phyloP scores from a whole-genome alignment of 2,888 invertebrate genomes.

The Ceramica pisi region DNA sequence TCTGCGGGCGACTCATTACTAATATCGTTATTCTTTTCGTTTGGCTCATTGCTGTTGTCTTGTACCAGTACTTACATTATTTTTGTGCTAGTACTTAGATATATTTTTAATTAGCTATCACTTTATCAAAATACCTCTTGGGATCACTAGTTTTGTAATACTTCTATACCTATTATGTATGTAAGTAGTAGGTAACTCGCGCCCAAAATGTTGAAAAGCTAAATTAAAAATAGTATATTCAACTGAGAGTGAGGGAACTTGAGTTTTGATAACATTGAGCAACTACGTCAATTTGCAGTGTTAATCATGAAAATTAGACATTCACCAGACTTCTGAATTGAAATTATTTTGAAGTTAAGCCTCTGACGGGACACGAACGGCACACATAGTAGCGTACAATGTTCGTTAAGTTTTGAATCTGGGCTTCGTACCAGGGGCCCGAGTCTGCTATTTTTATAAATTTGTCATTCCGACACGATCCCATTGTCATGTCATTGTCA shows the following conservation, averaged over 20 bases:
- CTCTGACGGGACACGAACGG: neutral
- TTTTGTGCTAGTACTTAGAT: constrained; percentile 3
- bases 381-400: neutral
- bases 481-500: too few relatives aligned
- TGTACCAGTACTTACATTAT: neutral
- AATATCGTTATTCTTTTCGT: too few relatives aligned
- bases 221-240: constrained; percentile 6
- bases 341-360: neutral
- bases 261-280: constrained; percentile 5
- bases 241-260: neutral
- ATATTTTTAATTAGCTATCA: neutral
- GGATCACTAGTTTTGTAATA: constrained; percentile 47
- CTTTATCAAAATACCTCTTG: constrained; percentile 22
- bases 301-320: neutral
- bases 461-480: too few relatives aligned
- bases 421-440: too few relatives aligned
- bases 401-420: neutral
- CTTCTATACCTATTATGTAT: constrained; percentile 8
- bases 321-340: neutral
- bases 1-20: neutral
- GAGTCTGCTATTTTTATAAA: too few relatives aligned
- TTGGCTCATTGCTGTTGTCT: constrained; percentile 1
- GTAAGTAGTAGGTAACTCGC: constrained; percentile 1
- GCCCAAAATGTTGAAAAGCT: constrained; percentile 9
- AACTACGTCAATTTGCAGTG: neutral